Conservation (phyloP, 2,797 vertebrate genomes). For the Esox lucius region DNA sequence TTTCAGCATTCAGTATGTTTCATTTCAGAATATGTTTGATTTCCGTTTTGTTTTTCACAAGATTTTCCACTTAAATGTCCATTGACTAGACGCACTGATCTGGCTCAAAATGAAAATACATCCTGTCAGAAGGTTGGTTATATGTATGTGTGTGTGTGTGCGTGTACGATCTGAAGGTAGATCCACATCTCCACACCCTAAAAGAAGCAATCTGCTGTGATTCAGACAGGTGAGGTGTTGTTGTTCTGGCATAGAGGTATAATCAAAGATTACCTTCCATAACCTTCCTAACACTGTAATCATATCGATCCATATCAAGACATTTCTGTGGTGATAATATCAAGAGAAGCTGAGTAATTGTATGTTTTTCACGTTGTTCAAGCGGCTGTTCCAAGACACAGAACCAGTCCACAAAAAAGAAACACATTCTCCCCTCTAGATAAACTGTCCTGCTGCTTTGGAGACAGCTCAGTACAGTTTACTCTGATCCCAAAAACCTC, state of each 20-base stretch:
- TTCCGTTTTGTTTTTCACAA: too few relatives aligned
- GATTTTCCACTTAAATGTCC: too few relatives aligned
- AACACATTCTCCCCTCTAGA: not conserved
- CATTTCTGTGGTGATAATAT: constrained; percentile 11
- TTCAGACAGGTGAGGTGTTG: constrained; percentile 60
- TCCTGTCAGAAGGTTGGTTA: constrained; percentile 9
- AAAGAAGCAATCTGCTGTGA: not conserved
- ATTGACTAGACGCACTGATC: not conserved
- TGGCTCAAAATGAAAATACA: constrained; percentile 5
- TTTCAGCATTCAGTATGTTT: not conserved
- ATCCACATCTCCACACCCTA: constrained; percentile 1
- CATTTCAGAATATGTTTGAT: too few relatives aligned
- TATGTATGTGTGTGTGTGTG: constrained; percentile 7
- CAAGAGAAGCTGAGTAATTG: constrained; percentile 37
- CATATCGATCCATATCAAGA: constrained; percentile 46
- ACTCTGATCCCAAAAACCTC: not conserved
- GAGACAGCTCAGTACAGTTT: too few relatives aligned
- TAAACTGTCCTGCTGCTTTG: too few relatives aligned
- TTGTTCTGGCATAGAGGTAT: constrained; percentile 42
- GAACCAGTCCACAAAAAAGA: not conserved
- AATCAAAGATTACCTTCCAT: constrained; percentile 28
- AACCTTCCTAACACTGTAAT: constrained; percentile 50
- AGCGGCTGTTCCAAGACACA: not conserved
- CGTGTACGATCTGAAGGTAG: not conserved
- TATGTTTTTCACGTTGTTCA: not conserved